These are phyloP conservation scores for Caenorhabditis sp. DNA, from an alignment of 2,888 invertebrate species.

Conservation along the genomic window DNA sequence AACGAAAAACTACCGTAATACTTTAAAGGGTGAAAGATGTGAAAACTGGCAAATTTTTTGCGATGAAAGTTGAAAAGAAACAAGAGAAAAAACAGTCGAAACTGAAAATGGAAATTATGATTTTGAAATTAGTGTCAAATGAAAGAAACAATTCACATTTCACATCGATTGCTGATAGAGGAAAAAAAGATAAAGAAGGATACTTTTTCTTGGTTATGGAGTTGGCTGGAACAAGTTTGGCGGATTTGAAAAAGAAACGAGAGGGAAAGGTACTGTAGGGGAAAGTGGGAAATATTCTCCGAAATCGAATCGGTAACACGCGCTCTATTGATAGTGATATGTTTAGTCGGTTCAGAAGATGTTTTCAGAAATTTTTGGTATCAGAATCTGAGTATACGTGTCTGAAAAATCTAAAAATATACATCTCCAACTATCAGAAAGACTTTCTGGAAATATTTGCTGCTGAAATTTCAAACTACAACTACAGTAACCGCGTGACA, in stretches of 20 bases:
- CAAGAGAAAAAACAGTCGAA: conserved; percentile 56
- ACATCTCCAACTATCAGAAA: too few relatives aligned
- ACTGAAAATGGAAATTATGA: conserved; percentile 65
- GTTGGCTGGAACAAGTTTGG: conserved; percentile 56
- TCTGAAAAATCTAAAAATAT: too few relatives aligned
- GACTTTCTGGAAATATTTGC: too few relatives aligned
- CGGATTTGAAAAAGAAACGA: conserved; percentile 53
- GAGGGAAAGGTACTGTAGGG: conserved; percentile 37
- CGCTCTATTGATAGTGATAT: too few relatives aligned
- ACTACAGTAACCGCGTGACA: too few relatives aligned
- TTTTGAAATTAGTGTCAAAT: conserved; percentile 52
- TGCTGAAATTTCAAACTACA: too few relatives aligned
- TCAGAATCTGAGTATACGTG: too few relatives aligned
- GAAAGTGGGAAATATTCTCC: too few relatives aligned
- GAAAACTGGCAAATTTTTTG: conserved; percentile 42
- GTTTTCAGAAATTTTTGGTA: too few relatives aligned
- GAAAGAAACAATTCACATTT: conserved; percentile 50
- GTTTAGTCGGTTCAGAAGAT: too few relatives aligned
- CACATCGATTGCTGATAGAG: conserved; percentile 58
- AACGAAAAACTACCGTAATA: not conserved
- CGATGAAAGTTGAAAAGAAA: conserved; percentile 66
- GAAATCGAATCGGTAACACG: too few relatives aligned
- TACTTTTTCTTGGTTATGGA: conserved; percentile 63
- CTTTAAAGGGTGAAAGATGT: conserved; percentile 41
- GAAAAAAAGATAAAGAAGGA: conserved; percentile 48